Conservation (phyloP, 1,140 invertebrate species). For the Drosophila insularis region DNA sequence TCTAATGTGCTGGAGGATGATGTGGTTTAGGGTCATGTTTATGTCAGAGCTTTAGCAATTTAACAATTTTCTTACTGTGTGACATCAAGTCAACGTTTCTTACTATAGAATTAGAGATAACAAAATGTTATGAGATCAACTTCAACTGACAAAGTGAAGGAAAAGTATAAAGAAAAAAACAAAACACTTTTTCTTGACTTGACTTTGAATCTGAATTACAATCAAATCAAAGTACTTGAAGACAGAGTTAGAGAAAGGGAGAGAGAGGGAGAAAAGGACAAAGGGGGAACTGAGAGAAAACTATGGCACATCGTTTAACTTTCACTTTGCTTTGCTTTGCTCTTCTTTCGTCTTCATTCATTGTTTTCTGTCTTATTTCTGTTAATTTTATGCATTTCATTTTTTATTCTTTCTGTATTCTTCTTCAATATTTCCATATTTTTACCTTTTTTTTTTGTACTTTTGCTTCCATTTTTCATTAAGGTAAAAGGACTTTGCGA, state of each 20-base stretch:
- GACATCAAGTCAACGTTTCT: too few relatives aligned
- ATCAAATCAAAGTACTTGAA: conserved; percentile 7
- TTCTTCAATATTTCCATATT: conserved; percentile 9
- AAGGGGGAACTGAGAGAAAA: neutral
- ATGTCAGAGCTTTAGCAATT: too few relatives aligned
- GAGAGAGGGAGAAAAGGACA: neutral
- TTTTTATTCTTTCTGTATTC: neutral
- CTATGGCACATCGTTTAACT: conserved; percentile 6
- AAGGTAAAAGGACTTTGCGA: conserved; percentile 27
- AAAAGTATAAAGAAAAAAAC: neutral
- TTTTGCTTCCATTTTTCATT: conserved; percentile 4
- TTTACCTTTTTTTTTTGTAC: neutral
- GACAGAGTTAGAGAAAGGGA: neutral
- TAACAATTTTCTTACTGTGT: too few relatives aligned
- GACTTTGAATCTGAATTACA: neutral
- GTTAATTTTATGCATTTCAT: conserved; percentile 7
- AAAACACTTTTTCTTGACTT: neutral
- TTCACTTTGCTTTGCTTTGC: neutral
- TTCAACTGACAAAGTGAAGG: neutral
- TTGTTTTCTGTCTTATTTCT: neutral
- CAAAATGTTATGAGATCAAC: neutral
- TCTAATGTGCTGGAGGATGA: too few relatives aligned
- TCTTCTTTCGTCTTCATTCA: too few relatives aligned
- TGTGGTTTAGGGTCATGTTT: too few relatives aligned
- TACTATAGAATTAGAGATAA: too few relatives aligned